Evolutionary conservation across 2,113 vertebrate species (phyloP).

Genomic region (Oriolus oriolus): DNA sequence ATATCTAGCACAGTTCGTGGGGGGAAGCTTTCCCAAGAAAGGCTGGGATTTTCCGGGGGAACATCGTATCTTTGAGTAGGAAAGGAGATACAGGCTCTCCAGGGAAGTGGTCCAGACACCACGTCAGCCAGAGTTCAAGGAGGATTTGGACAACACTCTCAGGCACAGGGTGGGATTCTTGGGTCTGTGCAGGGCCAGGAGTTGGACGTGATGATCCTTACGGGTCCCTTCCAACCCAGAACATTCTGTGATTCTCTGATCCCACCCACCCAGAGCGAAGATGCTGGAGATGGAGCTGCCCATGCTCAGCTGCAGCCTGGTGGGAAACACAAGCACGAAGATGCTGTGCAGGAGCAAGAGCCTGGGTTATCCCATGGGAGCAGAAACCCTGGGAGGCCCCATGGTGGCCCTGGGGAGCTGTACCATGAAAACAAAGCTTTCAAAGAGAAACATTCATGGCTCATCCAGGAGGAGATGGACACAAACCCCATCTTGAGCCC

Average conservation of each 20-base stretch:
- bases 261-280: not conserved
- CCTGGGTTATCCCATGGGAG: not conserved
- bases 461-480: not conserved
- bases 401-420: not conserved
- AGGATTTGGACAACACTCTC: not conserved
- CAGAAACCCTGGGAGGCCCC: not conserved
- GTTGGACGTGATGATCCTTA: not conserved
- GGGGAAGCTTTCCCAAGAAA: not conserved
- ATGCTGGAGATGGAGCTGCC: not conserved
- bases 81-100: not conserved
- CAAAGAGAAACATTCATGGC: not conserved
- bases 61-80: accelerated
- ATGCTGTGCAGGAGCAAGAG: not conserved
- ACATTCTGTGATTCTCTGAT: not conserved
- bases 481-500: not conserved
- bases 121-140: not conserved
- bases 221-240: not conserved
- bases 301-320: accelerated
- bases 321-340: accelerated
- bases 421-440: not conserved
- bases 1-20: not conserved
- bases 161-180: not conserved
- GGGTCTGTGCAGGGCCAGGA: not conserved
- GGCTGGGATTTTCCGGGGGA: not conserved
- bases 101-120: not conserved